These are phyloP conservation scores for Sminthurides aquaticus DNA, from an alignment of 2,888 invertebrate genomes.

Conservation along the genomic window DNA sequence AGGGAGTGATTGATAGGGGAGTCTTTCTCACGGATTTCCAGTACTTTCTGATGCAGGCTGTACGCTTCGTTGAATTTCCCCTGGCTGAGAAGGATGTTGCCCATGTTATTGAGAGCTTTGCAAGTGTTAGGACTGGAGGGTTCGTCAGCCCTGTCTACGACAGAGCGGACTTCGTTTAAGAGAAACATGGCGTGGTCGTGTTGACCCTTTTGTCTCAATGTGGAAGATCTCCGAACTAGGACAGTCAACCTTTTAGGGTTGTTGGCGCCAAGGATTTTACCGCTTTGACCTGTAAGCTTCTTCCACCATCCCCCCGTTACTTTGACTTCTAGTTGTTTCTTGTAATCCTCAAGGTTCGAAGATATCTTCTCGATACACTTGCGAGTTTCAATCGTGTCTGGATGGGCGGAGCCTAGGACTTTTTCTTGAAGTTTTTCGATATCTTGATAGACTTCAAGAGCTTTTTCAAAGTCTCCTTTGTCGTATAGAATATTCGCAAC, in stretches of 20 bases:
- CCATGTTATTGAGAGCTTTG: not conserved
- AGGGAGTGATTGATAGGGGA: not conserved
- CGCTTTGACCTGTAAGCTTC: not conserved
- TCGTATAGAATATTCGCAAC: not conserved
- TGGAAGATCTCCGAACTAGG: not conserved
- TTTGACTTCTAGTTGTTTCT: not conserved
- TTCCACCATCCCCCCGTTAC: not conserved
- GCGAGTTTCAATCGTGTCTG: not conserved
- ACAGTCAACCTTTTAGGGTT: not conserved
- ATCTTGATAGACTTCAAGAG: not conserved
- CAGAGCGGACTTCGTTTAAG: not conserved
- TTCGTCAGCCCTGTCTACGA: not conserved
- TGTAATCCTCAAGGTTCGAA: not conserved
- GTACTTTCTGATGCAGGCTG: not conserved
- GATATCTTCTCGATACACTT: not conserved
- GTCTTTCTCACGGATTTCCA: not conserved
- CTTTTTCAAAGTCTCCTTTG: not conserved
- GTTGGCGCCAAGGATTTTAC: not conserved
- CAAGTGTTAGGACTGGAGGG: not conserved
- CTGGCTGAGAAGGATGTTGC: not conserved
- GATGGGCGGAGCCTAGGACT: not conserved
- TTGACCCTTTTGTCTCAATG: not conserved
- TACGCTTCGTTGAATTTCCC: not conserved
- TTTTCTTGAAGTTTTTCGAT: not conserved
- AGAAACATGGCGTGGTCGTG: not conserved